Conservation (phyloP, 2,797 vertebrate species). For the Lithobates pipiens region DNA sequence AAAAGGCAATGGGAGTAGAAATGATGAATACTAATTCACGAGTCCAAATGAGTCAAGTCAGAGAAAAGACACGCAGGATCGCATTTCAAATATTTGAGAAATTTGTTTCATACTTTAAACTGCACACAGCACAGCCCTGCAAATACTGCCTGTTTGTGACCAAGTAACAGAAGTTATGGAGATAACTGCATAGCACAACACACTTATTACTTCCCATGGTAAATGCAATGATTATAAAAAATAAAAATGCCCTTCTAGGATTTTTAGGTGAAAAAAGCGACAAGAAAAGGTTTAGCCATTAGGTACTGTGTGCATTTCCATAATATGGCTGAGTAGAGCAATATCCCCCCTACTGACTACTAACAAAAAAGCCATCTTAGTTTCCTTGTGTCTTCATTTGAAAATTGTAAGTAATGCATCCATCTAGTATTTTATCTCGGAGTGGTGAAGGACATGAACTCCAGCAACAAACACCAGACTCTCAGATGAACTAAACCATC, state of each 20-base stretch:
- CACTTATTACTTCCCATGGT: not conserved
- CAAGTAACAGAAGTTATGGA: not conserved
- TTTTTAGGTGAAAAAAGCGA: constrained; percentile 3
- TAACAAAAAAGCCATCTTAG: not conserved
- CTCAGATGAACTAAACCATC: too few relatives aligned
- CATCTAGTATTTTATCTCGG: too few relatives aligned
- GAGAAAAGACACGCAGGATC: too few relatives aligned
- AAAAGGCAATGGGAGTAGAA: too few relatives aligned
- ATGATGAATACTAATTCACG: too few relatives aligned
- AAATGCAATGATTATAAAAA: not conserved
- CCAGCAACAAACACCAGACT: too few relatives aligned
- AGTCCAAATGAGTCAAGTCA: too few relatives aligned
- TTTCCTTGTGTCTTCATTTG: too few relatives aligned
- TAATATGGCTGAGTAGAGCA: constrained; percentile 2
- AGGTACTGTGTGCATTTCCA: constrained; percentile 23
- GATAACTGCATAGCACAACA: not conserved
- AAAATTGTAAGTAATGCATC: too few relatives aligned
- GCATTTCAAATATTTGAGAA: too few relatives aligned
- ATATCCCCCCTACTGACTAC: constrained; percentile 30
- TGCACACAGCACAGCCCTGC: not conserved
- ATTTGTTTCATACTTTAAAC: not conserved
- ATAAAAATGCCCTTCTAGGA: not conserved
- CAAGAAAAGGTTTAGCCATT: constrained; percentile 26
- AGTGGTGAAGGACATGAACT: too few relatives aligned
- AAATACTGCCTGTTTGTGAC: not conserved